Conservation (phyloP, 2,888 invertebrate genomes). For the Melanophora roralis region DNA sequence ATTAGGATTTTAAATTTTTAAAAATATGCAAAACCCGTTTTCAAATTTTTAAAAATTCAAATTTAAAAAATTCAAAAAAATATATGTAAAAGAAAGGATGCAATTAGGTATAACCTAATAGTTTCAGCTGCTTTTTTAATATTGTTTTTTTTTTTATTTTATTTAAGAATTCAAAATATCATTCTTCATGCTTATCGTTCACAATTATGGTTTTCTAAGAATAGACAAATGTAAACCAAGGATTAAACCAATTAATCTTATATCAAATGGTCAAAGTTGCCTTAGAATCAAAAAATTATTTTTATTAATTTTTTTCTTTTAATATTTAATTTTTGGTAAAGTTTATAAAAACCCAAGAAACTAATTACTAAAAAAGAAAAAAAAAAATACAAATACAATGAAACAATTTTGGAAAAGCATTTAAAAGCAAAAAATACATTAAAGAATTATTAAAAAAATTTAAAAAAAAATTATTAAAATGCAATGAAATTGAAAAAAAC, state of each 20-base stretch:
- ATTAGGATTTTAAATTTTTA: no score
- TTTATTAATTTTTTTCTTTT: conserved; percentile 61
- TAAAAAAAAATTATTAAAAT: no score
- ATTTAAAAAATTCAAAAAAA: no score
- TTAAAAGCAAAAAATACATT: conserved; percentile 53
- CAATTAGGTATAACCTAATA: no score
- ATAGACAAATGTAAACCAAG: conserved; percentile 55
- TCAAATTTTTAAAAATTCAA: no score
- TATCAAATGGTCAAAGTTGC: conserved; percentile 76
- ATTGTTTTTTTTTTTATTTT: no score
- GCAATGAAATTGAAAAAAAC: no score
- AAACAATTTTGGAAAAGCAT: conserved; percentile 70
- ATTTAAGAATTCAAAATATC: no score
- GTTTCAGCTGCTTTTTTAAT: no score
- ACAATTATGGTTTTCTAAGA: conserved; percentile 46
- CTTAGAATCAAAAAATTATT: conserved; percentile 73
- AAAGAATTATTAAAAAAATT: conserved; percentile 7
- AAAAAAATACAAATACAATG: conserved; percentile 38
- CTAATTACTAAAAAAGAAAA: conserved; percentile 38
- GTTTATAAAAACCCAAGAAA: conserved; percentile 56
- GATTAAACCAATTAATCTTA: conserved; percentile 64
- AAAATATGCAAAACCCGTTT: no score
- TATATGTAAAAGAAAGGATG: no score
- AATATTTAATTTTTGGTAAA: no score
- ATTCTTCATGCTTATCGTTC: not conserved